Conservation (phyloP, 2,888 invertebrate species). For the Morpho achilles region DNA sequence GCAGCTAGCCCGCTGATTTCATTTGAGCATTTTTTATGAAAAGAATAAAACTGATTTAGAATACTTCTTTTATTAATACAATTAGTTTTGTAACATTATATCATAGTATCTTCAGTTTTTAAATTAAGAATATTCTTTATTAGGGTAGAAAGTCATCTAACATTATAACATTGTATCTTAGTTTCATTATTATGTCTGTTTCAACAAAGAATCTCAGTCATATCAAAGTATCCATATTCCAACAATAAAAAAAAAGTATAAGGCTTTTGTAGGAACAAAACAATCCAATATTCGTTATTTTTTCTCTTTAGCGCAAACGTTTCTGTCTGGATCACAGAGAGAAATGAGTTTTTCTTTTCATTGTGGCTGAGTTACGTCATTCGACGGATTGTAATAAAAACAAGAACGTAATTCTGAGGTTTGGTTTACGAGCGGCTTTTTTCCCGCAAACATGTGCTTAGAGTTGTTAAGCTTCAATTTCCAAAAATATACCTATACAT, state of each 20-base stretch:
- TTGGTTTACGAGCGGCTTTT: conserved; percentile 2
- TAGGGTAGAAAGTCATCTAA: too few relatives aligned
- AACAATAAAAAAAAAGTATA: neutral
- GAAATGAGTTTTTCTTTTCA: conserved; percentile 16
- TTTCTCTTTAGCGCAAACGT: conserved; percentile 10
- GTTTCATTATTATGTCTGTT: neutral
- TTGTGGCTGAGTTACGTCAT: conserved; percentile 7
- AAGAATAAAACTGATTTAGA: too few relatives aligned
- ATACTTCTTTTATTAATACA: too few relatives aligned
- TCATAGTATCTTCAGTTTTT: too few relatives aligned
- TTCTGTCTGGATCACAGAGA: conserved; percentile 6
- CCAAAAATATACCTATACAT: too few relatives aligned
- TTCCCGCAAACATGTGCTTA: conserved; percentile 1
- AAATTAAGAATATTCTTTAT: too few relatives aligned
- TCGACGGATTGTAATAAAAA: conserved; percentile 15
- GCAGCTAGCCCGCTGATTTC: too few relatives aligned
- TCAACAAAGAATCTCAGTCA: neutral
- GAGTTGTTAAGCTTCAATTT: neutral
- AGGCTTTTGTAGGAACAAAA: conserved; percentile 4
- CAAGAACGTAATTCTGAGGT: conserved; percentile 10
- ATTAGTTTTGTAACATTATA: too few relatives aligned
- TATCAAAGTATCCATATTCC: too few relatives aligned
- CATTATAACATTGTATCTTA: too few relatives aligned
- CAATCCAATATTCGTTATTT: conserved; percentile 6
- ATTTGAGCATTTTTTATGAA: too few relatives aligned